phyloP scores from a whole-genome alignment of 2,113 vertebrate genomes.

The Dryoscopus gambensis region DNA sequence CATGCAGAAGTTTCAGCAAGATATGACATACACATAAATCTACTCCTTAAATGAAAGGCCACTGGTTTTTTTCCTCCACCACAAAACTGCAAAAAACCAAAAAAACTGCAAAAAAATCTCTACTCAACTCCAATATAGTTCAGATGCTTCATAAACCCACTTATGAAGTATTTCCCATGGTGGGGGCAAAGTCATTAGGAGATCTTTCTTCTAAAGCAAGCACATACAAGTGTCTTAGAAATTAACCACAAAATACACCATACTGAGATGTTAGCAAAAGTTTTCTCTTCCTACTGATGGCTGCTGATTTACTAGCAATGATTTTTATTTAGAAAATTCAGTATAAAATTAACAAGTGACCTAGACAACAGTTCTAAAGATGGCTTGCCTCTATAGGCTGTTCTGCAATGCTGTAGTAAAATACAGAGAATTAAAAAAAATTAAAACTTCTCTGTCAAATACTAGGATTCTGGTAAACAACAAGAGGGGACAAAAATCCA shows the following conservation, averaged over 20 bases:
- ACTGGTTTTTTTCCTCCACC: rapidly evolving
- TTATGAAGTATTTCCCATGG: background rate
- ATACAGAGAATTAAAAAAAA: background rate
- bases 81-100: background rate
- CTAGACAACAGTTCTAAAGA: background rate
- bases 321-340: background rate
- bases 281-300: background rate
- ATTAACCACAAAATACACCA: background rate
- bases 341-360: background rate
- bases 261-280: background rate
- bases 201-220: background rate
- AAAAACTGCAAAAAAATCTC: too few relatives aligned
- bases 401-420: background rate
- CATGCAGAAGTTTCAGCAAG: background rate
- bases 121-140: background rate
- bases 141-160: background rate
- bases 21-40: background rate
- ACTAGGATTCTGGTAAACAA: background rate
- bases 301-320: background rate
- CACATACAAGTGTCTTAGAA: background rate
- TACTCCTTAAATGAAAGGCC: background rate
- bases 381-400: background rate
- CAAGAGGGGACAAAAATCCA: background rate
- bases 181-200: background rate
- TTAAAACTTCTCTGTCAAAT: background rate